Conservation (phyloP, 2,797 vertebrate genomes). For the Coregonus suidteri region DNA sequence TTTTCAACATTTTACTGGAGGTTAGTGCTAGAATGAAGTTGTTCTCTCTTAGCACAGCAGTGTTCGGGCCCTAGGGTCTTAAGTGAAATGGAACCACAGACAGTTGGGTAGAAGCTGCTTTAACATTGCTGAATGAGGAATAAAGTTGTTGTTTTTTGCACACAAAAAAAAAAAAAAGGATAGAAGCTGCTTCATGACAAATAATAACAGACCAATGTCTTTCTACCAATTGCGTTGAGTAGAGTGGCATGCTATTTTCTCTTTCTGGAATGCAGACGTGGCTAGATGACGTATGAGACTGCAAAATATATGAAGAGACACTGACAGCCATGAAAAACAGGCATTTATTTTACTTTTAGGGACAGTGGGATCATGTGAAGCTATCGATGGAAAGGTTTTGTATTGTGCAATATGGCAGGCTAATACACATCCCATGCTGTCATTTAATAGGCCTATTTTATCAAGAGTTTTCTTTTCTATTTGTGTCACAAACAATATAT, state of each 20-base stretch:
- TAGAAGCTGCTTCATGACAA: slow-evolving; percentile 18
- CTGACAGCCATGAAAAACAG: not conserved
- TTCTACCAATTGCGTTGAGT: slow-evolving; percentile 26
- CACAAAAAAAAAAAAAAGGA: not conserved
- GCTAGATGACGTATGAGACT: not conserved
- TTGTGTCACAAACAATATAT: slow-evolving; percentile 8
- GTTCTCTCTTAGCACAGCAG: not conserved
- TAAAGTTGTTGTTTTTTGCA: no score
- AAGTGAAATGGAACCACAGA: slow-evolving; percentile 28
- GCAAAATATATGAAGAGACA: slow-evolving; percentile 12
- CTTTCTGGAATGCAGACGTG: slow-evolving; percentile 39
- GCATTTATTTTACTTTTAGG: not conserved
- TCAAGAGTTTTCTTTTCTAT: not conserved
- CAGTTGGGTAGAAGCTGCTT: slow-evolving; percentile 16
- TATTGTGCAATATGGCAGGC: not conserved
- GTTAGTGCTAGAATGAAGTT: not conserved
- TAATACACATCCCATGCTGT: not conserved
- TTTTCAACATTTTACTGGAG: not conserved
- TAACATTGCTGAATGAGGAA: no score
- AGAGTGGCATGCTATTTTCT: slow-evolving; percentile 15
- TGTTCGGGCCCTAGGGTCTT: slow-evolving; percentile 15
- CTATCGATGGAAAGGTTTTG: slow-evolving; percentile 5
- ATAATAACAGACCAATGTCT: slow-evolving; percentile 39
- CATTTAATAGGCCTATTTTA: not conserved
- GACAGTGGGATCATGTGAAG: not conserved